A percentile compares a stretch with the other conserved stretches of the same genome.
phyloP scores from a whole-genome alignment of 2,113 vertebrate species.

The Phalacrocorax carbo region DNA sequence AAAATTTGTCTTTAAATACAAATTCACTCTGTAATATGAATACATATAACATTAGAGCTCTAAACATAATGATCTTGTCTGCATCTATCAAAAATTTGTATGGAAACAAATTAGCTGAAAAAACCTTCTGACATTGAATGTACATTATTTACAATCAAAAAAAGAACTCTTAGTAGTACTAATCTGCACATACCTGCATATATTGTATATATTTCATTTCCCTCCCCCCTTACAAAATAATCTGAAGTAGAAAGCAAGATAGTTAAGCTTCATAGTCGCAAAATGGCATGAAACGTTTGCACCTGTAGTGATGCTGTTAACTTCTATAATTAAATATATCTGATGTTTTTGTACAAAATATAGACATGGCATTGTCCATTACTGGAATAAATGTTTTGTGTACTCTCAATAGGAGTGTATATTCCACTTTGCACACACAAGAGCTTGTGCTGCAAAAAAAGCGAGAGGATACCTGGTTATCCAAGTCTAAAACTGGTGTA shows the following conservation, averaged over 20 bases:
- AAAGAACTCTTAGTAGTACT: constrained; percentile 62
- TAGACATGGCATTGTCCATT: constrained; percentile 27
- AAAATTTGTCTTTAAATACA: constrained; percentile 85
- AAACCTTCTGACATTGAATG: constrained; percentile 75
- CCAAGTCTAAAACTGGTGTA: constrained; percentile 8
- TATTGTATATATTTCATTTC: constrained; percentile 63
- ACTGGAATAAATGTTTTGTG: constrained; percentile 1
- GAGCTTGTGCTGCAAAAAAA: constrained; percentile 54
- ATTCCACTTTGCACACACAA: constrained; percentile 57
- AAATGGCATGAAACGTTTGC: constrained; percentile 55
- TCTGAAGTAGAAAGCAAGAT: constrained; percentile 70
- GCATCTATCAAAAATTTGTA: constrained; percentile 81
- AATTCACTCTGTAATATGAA: constrained; percentile 80
- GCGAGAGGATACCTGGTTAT: constrained; percentile 5
- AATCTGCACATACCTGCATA: constrained; percentile 68
- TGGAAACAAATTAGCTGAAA: constrained; percentile 75
- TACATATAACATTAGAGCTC: constrained; percentile 79
- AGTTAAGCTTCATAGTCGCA: constrained; percentile 45
- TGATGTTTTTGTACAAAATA: constrained; percentile 51
- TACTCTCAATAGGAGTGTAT: constrained; percentile 57
- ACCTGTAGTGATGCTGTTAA: constrained; percentile 40
- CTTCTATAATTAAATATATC: constrained; percentile 51
- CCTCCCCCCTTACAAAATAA: constrained; percentile 67
- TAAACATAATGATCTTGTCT: constrained; percentile 79
- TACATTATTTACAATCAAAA: constrained; percentile 85